Evolutionary conservation across 2,888 invertebrate species (phyloP).

Genomic region (Germaria angustata): DNA sequence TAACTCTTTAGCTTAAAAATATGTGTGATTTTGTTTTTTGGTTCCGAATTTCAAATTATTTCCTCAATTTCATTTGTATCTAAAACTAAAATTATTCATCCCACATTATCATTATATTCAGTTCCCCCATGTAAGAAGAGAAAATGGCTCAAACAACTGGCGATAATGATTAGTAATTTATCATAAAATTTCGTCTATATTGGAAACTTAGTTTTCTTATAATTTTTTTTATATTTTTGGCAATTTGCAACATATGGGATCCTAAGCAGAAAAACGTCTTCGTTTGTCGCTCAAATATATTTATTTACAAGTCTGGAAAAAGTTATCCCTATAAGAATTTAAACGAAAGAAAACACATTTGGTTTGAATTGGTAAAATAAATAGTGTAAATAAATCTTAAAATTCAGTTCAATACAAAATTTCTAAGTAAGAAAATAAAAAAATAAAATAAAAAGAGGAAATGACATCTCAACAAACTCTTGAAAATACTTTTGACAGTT

Average conservation of each 20-base stretch:
- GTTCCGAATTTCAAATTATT: no score
- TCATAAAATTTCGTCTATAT: slow-evolving; percentile 30
- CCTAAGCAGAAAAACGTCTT: slow-evolving; percentile 8
- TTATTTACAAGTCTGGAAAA: neutral
- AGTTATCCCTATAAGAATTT: neutral
- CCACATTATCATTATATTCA: neutral
- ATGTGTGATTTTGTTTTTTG: no score
- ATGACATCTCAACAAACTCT: slow-evolving; percentile 13
- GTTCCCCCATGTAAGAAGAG: neutral
- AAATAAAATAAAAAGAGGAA: neutral
- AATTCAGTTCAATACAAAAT: slow-evolving; percentile 10
- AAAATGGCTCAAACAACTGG: slow-evolving; percentile 18
- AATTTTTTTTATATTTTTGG: slow-evolving; percentile 24
- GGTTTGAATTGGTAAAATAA: neutral
- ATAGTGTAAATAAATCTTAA: slow-evolving; percentile 12
- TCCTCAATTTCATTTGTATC: no score
- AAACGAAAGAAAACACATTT: neutral
- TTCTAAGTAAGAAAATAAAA: no score
- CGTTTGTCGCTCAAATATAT: slow-evolving; percentile 6
- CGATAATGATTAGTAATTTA: slow-evolving; percentile 59
- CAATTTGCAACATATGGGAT: slow-evolving; percentile 61
- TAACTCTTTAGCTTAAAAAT: no score
- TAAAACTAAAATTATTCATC: neutral
- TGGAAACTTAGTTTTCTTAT: slow-evolving; percentile 32
- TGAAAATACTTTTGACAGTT: slow-evolving; percentile 56